Evolutionary conservation across 37 sponge, comb jelly and placozoan species (phyloP).

Genomic region (Ephydatia muelleri): DNA sequence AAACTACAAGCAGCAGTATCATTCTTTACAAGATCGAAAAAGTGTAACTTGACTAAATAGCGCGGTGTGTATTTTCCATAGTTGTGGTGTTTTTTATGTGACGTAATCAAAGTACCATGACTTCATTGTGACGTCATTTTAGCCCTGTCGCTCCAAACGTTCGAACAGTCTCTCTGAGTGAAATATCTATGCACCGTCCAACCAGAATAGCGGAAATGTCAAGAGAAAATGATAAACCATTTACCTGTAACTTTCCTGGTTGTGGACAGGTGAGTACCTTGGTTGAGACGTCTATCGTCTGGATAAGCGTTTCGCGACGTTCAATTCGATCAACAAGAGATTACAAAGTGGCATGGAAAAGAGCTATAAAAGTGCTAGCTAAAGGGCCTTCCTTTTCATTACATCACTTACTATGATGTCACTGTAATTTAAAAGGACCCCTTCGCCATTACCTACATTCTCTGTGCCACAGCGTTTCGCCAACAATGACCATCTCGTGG

Average conservation of each 20-base stretch:
- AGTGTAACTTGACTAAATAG: constrained; percentile 12
- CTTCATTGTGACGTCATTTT: constrained; percentile 12
- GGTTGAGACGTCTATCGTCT: neutral
- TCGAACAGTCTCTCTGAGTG: neutral
- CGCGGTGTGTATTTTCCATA: neutral
- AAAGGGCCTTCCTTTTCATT: neutral
- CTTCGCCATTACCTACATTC: constrained; percentile 44
- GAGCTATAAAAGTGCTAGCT: neutral
- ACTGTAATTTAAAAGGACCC: constrained; percentile 13
- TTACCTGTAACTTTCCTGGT: constrained; percentile 57
- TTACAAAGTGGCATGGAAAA: neutral
- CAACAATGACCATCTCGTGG: constrained; percentile 76
- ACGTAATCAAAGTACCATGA: constrained; percentile 4
- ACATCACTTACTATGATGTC: constrained; percentile 31
- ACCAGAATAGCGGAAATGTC: constrained; percentile 13
- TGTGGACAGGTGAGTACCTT: constrained; percentile 77
- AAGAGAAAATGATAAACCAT: constrained; percentile 76
- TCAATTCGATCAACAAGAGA: neutral
- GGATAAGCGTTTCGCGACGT: neutral
- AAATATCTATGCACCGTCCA: neutral
- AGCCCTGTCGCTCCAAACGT: neutral
- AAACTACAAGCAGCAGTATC: constrained; percentile 37
- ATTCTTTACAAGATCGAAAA: constrained; percentile 22
- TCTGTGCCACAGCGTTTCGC: constrained; percentile 60
- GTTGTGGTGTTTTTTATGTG: neutral